A percentile compares a stretch with the other conserved stretches of the same genome.
phyloP scores from a whole-genome alignment of 2,888 invertebrate genomes.

The Chymomyza fuscimana region DNA sequence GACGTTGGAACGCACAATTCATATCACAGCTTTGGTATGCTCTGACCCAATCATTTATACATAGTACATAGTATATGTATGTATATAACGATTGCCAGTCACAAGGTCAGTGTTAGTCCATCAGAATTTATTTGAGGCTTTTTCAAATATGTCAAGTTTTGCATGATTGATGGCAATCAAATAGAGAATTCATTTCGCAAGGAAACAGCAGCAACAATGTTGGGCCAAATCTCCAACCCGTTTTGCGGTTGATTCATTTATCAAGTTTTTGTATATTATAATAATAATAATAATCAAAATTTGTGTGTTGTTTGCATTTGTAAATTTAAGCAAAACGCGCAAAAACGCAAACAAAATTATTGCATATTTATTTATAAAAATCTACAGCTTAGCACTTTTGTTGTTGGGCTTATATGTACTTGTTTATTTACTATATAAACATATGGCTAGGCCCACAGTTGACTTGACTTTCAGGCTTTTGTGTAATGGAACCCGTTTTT shows the following conservation, averaged over 20 bases:
- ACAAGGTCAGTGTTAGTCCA: constrained; percentile 10
- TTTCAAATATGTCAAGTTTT: background rate
- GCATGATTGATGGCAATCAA: constrained; percentile 51
- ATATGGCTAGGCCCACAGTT: constrained; percentile 3
- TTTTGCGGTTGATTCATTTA: background rate
- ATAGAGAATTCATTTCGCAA: constrained; percentile 16
- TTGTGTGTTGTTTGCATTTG: constrained; percentile 3
- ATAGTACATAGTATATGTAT: background rate
- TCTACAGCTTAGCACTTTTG: constrained; percentile 24
- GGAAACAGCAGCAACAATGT: background rate
- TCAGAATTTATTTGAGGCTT: constrained; percentile 17
- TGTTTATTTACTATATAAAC: background rate
- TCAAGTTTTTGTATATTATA: background rate
- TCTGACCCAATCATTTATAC: background rate
- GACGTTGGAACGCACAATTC: constrained; percentile 1
- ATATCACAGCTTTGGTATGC: background rate
- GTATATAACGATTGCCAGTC: background rate
- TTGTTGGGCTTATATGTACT: constrained; percentile 2
- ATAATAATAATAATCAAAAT: constrained; percentile 4
- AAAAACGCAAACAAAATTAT: constrained; percentile 28
- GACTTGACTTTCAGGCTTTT: constrained; percentile 8
- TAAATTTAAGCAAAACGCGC: background rate
- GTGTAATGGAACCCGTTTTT: constrained; percentile 59
- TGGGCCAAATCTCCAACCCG: background rate
- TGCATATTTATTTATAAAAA: constrained; percentile 55